Base-by-base conservation (phyloP, 2,797 vertebrate species). In the Lepidocolaptes lacrymiger region DNA sequence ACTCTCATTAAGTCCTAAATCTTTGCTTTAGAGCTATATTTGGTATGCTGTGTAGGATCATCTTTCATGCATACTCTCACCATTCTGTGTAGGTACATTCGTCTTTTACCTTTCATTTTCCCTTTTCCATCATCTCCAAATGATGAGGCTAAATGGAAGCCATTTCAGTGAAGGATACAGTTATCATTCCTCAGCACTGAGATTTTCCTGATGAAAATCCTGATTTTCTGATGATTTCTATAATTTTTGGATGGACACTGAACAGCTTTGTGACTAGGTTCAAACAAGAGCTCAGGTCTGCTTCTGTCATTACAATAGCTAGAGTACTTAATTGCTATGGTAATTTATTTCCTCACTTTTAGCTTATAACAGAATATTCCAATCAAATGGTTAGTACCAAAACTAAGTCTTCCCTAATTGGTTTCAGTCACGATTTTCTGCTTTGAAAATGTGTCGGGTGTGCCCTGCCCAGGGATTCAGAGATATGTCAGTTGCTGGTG, bases 1-100 rank as follows among this genome's bases (percentile, higher is more conserved):
- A 90, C 23, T 55, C 56, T 96, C 89, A 88, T 95, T 93, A 91
- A 93, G 51, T 95, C 48, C 49, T 32, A n/a, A 67, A 73, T 86
- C 85, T 92, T 74, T 69, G 9, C 37, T 87, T 92, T 83, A 74
- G 61, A 88, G 73, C 68, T 89, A n/a, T 95, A 84, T 95, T 92
- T 91, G 34, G 37, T 72, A 9, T 54, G 46, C 61, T 51, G 12
- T 14, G 9, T 19, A 54, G 34, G 51, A 88, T 84, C 85, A 84
- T 92, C 54, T 83, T 85, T 96, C 66, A 88, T n/a, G n/a, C 6
- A 3, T 14, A 26, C 39, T 75, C 83, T 66, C 55, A 63, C 56
- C 24, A 26, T 59, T 75, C 63, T 43, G 9, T 63, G 28, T 22
- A 78, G 63, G 30, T 71, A 81, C 41, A 95, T 91, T 81, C 0